phyloP scores from a whole-genome alignment of 2,888 invertebrate genomes.

The Agriopis marginaria region DNA sequence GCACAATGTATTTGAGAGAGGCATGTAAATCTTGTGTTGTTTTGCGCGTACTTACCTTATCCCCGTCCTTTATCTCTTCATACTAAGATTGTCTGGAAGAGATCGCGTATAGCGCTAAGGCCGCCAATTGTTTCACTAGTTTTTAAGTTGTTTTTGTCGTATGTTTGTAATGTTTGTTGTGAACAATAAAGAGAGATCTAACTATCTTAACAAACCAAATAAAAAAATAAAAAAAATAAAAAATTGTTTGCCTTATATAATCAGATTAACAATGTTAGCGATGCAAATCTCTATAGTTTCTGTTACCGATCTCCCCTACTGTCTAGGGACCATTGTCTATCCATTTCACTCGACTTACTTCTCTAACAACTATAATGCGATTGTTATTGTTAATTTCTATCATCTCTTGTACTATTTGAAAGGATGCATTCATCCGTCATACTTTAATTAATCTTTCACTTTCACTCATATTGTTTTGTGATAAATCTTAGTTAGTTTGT shows the following conservation, averaged over 20 bases:
- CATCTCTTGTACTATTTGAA: slow-evolving; percentile 60
- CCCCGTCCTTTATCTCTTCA: no score
- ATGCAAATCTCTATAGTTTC: slow-evolving; percentile 52
- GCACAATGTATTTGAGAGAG: no score
- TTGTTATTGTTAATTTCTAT: slow-evolving; percentile 56
- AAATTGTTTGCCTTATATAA: slow-evolving; percentile 10
- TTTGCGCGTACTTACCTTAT: no score
- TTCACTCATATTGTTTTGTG: slow-evolving; percentile 60
- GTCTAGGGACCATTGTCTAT: slow-evolving; percentile 62
- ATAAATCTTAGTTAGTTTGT: slow-evolving; percentile 34
- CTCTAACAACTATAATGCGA: slow-evolving; percentile 52
- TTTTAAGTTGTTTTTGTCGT: no score
- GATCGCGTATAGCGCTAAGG: no score
- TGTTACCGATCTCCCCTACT: slow-evolving; percentile 44
- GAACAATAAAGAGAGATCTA: no score
- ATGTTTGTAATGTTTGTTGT: no score
- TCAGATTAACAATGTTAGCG: slow-evolving; percentile 35
- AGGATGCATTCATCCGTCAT: slow-evolving; percentile 65
- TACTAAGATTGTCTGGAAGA: no score
- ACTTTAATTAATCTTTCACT: slow-evolving; percentile 71
- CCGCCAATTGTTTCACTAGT: no score
- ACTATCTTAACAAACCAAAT: no score
- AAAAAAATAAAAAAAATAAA: neutral
- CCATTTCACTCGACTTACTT: slow-evolving; percentile 57
- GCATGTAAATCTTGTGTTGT: no score